Base-by-base conservation (phyloP, 2,797 vertebrate genomes). In the Eospalax fontanierii region DNA sequence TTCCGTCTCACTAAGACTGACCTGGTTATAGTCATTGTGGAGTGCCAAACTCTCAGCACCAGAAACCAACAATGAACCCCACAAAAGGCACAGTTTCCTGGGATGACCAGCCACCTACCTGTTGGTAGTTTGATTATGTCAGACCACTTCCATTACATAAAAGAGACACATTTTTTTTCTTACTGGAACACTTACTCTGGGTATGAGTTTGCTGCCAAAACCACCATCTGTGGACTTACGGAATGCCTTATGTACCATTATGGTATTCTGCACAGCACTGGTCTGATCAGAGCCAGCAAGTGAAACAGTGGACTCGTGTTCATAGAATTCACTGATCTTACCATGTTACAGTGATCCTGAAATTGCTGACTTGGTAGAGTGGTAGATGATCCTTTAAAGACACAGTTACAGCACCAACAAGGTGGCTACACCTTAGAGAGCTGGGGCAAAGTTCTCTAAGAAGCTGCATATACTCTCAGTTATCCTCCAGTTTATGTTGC, bases 131-230 rank as follows among this genome's bases (percentile, higher is more conserved):
- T 65, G 54, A 61, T 84, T 30, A 35, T 50, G 54, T 65, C 68
- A 35, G 79, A 76, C 43, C 28, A 14, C 30, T 84, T 73, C 65
- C 35, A 71, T 65, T 24, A 46, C 57, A 26, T 63, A 76, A 26
- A 40, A 89, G 54, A 57, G 54, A 66, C 81, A 43, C 50, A 71
- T 71, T 79, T 84, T 79, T 84, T 84, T 35, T 89, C 86, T 75
- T 84, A 18, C 73, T 92, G 30, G 33, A 89, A 84, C 79, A 84
- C 81, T 73, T 43, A 81, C 43, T 61, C 78, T 92, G 85, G 73
- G 57, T 65, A 46, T 43, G 71, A 21, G 70, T 18, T 63, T 73
- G 61, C 40, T 91, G 73, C 85, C 85, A 92, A 59, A 84, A 57
- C 24, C 8, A 35, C 73, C 90, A 95, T 78, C 85, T 92, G 90